Evolutionary conservation across 2,888 invertebrate genomes (phyloP), one percentile per base, ranked within the genome.

Genomic region (Scaeva pyrastri): DNA sequence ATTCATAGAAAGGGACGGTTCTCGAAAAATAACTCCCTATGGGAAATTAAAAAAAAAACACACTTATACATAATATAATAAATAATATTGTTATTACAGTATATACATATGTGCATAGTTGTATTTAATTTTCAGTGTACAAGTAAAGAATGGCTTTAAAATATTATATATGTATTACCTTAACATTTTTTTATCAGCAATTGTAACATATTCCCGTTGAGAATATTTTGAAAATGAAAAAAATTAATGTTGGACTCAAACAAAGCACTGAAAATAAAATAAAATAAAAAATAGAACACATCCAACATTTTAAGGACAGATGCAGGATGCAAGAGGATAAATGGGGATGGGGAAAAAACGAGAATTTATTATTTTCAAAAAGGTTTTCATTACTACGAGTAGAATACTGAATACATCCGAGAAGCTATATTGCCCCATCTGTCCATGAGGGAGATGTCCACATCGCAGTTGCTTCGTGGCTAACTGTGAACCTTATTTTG

Each of bases 281-380:
- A 39, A 12, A 26, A 60, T 43, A 77, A 72, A 64, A 50, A 19
- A 41, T 3, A 6, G 43, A 52, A 43, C 64, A 55, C 23, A 26
- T 23, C 21, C 36, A 43, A 73, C 50, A 45, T 48, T 41, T 70
- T 43, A 10, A 23, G 36, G 14, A 36, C 43, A 43, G 58, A 58
- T 45, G 21, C 26, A 43, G 36, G 19, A 12, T 26, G 70, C 45
- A 50, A 74, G n/a, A n/a, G 56, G 52, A 62, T 43, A 26, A 41
- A 43, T 21, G 23, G 11, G 41, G 21, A 43, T 21, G 23, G 11
- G 41, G 21, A 36, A 62, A 78, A 71, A 70, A 60, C 60, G 60
- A 68, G 39, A 78, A 86, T 86, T 86, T 86, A 82, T 86, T 86
- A 86, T 86, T 82, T 82, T 82, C 77, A 77, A 76, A 82, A 78